Conservation (phyloP, 37 sponge, comb jelly and placozoan species). For the Chondrosia reniformis region DNA sequence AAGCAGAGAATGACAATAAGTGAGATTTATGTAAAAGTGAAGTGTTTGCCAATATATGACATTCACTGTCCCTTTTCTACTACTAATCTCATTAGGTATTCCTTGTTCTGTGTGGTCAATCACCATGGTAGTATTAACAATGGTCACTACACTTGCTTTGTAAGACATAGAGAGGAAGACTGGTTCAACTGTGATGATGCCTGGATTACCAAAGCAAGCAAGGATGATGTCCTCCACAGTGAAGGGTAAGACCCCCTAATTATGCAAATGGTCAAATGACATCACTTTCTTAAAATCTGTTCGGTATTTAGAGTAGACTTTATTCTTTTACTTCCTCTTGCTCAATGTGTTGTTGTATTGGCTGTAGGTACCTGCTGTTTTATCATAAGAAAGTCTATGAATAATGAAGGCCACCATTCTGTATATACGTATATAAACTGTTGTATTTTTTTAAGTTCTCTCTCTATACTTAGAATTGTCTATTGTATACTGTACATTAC, state of each 20-base stretch:
- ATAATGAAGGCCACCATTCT: no score
- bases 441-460: no score
- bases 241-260: constrained; percentile 60
- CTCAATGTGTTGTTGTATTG: neutral
- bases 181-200: constrained; percentile 99
- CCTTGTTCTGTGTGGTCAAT: constrained; percentile 94
- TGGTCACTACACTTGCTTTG: constrained; percentile 97
- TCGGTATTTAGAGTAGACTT: neutral
- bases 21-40: no score
- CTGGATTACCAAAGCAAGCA: constrained; percentile 78
- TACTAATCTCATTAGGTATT: constrained; percentile 69
- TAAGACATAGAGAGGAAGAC: constrained; percentile 84
- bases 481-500: no score
- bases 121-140: constrained; percentile 87
- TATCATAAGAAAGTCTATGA: constrained; percentile 94
- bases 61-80: no score
- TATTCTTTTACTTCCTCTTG: neutral
- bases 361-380: constrained; percentile 83
- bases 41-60: no score
- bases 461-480: no score
- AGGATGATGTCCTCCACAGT: constrained; percentile 74
- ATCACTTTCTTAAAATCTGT: neutral
- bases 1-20: no score
- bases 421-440: no score
- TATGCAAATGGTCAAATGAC: neutral